Evolutionary conservation across 2,797 vertebrate genomes (phyloP).

Genomic region (Mallotus villosus): DNA sequence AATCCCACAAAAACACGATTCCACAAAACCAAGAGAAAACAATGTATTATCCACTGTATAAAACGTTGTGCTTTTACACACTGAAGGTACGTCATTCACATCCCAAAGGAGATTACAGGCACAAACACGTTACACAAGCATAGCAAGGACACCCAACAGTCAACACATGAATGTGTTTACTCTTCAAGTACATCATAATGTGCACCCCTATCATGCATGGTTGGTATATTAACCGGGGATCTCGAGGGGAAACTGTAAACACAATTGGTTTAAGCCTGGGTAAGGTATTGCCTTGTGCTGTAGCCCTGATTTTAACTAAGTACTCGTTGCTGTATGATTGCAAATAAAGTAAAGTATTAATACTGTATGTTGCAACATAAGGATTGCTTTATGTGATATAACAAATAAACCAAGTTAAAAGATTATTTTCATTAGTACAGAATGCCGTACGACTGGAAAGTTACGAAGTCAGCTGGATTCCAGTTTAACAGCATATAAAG

Average conservation of each 20-base stretch:
- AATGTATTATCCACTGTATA: conserved; percentile 48
- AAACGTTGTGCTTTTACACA: conserved; percentile 44
- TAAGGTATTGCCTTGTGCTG: conserved; percentile 41
- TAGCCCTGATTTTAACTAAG: conserved; percentile 53
- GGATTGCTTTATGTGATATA: conserved; percentile 19
- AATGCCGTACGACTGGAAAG: conserved; percentile 25
- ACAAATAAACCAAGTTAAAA: conserved; percentile 32
- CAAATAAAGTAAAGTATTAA: conserved; percentile 49
- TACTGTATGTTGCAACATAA: conserved; percentile 46
- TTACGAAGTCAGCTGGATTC: conserved; percentile 29
- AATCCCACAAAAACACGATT: conserved; percentile 42
- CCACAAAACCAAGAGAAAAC: conserved; percentile 39
- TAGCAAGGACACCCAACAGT: conserved; percentile 32
- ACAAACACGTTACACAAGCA: conserved; percentile 41
- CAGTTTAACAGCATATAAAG: conserved; percentile 27
- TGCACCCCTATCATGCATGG: conserved; percentile 35
- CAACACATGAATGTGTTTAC: conserved; percentile 22
- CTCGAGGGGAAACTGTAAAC: conserved; percentile 42
- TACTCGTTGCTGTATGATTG: conserved; percentile 39
- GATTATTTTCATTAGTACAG: conserved; percentile 34
- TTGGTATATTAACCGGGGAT: conserved; percentile 24
- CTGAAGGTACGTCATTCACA: conserved; percentile 35
- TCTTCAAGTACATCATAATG: conserved; percentile 36
- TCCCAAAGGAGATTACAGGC: conserved; percentile 44
- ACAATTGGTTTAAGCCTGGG: conserved; percentile 32